Evolutionary conservation across 2,113 vertebrate species (phyloP).

Genomic region (Tachysurus fulvidraco): DNA sequence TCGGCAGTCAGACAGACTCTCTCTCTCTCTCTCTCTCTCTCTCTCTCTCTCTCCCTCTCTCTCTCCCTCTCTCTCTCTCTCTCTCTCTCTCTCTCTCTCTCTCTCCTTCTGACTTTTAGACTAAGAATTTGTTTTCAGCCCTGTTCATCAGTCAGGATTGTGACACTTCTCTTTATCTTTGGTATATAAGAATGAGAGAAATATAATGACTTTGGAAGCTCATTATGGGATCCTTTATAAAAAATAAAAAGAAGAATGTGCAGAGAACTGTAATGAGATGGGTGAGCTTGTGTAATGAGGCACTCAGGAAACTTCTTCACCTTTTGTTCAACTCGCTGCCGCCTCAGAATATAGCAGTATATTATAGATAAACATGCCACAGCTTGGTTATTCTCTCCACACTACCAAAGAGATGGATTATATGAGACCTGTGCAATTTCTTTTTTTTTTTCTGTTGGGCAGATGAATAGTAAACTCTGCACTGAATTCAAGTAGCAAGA

Average conservation of each 20-base stretch:
- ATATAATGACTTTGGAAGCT: conserved; percentile 18
- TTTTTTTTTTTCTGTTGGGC: background rate
- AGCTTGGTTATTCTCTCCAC: conserved; percentile 10
- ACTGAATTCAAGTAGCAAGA: background rate
- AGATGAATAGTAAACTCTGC: background rate
- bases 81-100: background rate
- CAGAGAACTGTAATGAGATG: conserved; percentile 10
- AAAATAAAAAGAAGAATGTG: background rate
- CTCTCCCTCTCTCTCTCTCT: background rate
- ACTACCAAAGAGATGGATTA: background rate
- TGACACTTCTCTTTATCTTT: background rate
- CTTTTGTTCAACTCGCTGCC: conserved; percentile 28
- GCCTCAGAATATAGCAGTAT: background rate
- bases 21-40: background rate
- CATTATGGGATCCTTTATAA: conserved; percentile 5
- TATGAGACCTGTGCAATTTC: background rate
- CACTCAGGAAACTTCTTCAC: conserved; percentile 16
- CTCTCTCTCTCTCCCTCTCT: too few relatives aligned
- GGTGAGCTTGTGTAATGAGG: background rate
- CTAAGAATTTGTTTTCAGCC: background rate
- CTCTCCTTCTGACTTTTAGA: background rate
- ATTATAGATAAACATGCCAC: background rate
- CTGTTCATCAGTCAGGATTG: conserved; percentile 5
- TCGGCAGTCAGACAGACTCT: background rate
- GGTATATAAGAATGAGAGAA: background rate